A percentile compares a stretch with the other conserved stretches of the same genome.
These are phyloP conservation scores for Calameuta filiformis DNA, from an alignment of 2,888 invertebrate species.

Conservation along the genomic window DNA sequence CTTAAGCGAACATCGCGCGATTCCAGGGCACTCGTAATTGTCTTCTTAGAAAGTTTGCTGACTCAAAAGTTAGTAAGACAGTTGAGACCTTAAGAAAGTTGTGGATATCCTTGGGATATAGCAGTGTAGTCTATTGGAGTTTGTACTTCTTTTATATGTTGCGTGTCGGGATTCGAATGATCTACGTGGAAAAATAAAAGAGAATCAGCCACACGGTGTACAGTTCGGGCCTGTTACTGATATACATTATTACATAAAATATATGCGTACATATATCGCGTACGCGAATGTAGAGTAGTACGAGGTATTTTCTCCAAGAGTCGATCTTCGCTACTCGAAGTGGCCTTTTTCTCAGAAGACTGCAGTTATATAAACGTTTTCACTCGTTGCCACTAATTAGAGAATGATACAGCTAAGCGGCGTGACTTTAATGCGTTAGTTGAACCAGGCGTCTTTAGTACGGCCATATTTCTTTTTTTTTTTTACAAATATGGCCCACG, in stretches of 20 bases:
- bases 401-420: background rate
- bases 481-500: background rate
- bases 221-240: background rate
- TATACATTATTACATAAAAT: background rate
- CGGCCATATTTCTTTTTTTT: background rate
- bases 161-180: background rate
- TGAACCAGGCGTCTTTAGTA: background rate
- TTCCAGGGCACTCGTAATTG: background rate
- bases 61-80: background rate
- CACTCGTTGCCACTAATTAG: background rate
- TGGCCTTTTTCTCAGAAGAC: constrained; percentile 60
- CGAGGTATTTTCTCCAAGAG: constrained; percentile 1
- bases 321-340: constrained; percentile 34
- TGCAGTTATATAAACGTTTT: constrained; percentile 45
- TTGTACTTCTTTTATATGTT: background rate
- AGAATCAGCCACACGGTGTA: background rate
- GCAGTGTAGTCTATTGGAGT: background rate
- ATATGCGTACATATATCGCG: background rate
- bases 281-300: background rate
- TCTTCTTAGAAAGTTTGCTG: background rate
- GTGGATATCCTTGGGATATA: background rate
- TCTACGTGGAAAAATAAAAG: background rate
- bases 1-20: background rate
- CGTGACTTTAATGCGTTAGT: background rate
- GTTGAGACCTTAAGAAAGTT: background rate